Percentiles rank a stretch among this genome's conserved stretches.
These are phyloP conservation scores for Ophonus ardosiacus DNA, from an alignment of 2,888 invertebrate genomes.

Conservation along the genomic window DNA sequence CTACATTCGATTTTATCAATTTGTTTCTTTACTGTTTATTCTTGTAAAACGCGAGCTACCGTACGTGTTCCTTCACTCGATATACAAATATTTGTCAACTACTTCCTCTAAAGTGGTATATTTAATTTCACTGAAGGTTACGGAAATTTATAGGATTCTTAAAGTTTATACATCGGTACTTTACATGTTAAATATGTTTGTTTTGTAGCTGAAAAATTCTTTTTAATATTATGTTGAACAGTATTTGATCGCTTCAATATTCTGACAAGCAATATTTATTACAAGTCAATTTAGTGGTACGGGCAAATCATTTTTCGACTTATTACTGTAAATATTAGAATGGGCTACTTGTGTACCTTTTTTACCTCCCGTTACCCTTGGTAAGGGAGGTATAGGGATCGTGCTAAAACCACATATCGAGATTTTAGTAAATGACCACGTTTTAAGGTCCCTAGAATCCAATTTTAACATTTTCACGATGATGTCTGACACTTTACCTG, in stretches of 20 bases:
- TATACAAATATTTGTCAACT: background rate
- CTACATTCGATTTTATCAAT: background rate
- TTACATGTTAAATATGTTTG: background rate
- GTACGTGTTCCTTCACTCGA: background rate
- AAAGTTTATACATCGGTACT: background rate
- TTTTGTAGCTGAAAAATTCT: background rate
- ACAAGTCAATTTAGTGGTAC: background rate
- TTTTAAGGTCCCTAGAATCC: too few species aligned
- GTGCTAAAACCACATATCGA: too few species aligned
- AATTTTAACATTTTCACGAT: too few species aligned
- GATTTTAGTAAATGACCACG: too few species aligned
- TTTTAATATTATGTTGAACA: background rate
- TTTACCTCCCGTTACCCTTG: too few species aligned
- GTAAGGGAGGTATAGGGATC: too few species aligned
- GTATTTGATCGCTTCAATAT: background rate
- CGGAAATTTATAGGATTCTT: background rate
- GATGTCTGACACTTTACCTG: too few species aligned
- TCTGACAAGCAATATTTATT: background rate
- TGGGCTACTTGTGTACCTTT: too few species aligned
- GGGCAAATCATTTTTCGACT: too few species aligned
- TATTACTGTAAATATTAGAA: too few species aligned
- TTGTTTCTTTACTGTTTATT: slow-evolving; percentile 2
- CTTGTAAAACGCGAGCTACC: background rate
- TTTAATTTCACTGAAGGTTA: background rate
- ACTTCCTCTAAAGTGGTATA: background rate